Conservation (phyloP, 2,797 vertebrate species). For the Labroides dimidiatus region DNA sequence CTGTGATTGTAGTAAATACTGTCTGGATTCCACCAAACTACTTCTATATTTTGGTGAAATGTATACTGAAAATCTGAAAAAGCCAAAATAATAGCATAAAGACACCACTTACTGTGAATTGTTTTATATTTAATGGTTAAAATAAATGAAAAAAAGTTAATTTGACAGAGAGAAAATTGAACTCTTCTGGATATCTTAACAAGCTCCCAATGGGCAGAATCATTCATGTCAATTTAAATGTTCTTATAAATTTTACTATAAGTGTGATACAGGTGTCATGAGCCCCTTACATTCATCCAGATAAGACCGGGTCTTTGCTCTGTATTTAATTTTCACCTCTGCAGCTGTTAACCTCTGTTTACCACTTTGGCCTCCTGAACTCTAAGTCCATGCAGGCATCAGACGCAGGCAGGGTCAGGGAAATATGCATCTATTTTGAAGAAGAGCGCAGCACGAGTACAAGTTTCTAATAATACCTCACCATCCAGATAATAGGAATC, state of each 20-base stretch:
- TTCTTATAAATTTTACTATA: neutral
- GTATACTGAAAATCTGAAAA: too few relatives aligned
- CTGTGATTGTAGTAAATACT: too few relatives aligned
- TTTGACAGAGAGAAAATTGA: too few relatives aligned
- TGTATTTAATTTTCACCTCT: slow-evolving; percentile 45
- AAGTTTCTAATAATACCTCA: slow-evolving; percentile 69
- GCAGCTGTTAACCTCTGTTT: slow-evolving; percentile 61
- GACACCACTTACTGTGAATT: too few relatives aligned
- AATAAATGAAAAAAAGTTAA: too few relatives aligned
- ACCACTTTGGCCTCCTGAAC: slow-evolving; percentile 26
- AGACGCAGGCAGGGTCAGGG: slow-evolving; percentile 29
- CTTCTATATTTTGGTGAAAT: too few relatives aligned
- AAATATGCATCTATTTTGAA: slow-evolving; percentile 64
- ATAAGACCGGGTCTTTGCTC: slow-evolving; percentile 26
- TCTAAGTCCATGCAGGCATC: slow-evolving; percentile 16
- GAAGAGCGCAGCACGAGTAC: slow-evolving; percentile 40
- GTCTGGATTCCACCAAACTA: too few relatives aligned
- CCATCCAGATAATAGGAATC: slow-evolving; percentile 61
- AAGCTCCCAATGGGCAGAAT: too few relatives aligned
- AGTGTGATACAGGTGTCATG: slow-evolving; percentile 9
- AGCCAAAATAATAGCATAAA: too few relatives aligned
- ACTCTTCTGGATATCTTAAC: too few relatives aligned
- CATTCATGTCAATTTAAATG: too few relatives aligned
- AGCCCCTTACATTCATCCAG: slow-evolving; percentile 1
- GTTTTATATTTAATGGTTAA: too few relatives aligned